Evolutionary conservation across 2,888 invertebrate species (phyloP), one percentile per base, ranked within the genome.

Genomic region (Chromoteleia sp.): DNA sequence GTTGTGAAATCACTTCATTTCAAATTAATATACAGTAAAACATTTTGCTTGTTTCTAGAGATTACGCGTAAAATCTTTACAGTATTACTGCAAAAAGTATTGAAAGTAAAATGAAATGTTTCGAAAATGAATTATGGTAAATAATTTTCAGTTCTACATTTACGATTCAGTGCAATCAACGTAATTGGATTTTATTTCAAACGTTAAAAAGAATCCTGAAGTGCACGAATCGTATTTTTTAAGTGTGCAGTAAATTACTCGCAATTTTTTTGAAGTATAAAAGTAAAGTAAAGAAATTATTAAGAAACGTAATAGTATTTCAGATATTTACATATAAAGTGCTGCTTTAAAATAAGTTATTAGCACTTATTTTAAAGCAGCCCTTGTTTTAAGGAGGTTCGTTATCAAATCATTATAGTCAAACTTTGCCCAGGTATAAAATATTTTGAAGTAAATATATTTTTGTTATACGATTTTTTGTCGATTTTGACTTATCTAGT

Each of bases 161-260:
- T 25, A 21, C 25, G 21, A 25, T 50, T 50, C 50, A 50, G 25
- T 50, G 8, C 29, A 50, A 50, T 50, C 50, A 50, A 50, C 10
- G 25, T 50, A 50, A 50, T 50, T 50, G 50, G 25, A 50, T 50
- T 50, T 50, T 6, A 29, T 29, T 50, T 50, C 25, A 50, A 25
- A 25, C 19, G 8, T 17, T 17, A 45, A n/a, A 45, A 19, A 36
- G 19, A 45, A 50, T 50, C 25, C 50, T 29, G n/a, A 29, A 50
- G 7, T 19, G 8, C 21, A 36, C 2, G 48, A 48, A 48, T 48
- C 48, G 21, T 21, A 10, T 48, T 19, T 15, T 48, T 48, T 2
- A 48, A 48, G 19, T 48, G 48, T 21, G 48, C 19, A 48, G 7
- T 19, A 48, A 48, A 21, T 48, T 48, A 48, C 48, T 48, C 43